Base-by-base conservation (phyloP, 2,797 vertebrate species). In the Melopsittacus undulatus region DNA sequence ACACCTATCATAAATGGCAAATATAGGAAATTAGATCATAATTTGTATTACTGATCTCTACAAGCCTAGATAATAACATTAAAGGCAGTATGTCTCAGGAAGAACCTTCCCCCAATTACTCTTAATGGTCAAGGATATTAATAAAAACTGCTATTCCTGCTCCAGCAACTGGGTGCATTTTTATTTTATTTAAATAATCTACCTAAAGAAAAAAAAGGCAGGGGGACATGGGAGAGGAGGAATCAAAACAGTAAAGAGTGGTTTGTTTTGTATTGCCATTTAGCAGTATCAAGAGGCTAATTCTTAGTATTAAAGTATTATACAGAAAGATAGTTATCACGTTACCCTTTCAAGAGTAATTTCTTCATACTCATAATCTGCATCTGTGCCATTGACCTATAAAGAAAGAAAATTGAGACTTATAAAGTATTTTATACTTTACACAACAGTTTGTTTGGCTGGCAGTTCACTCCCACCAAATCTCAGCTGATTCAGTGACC, bases 321-420 rank as follows among this genome's bases (percentile, higher is more conserved):
- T 17, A 73, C 6, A 91, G 17, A 69, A 42, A 20, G 30, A 83
- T 32, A 85, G 75, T 78, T 48, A 79, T 63, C 26, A 72, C 7
- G 64, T 98, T 96, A 99, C 99, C 98, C 99, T 97, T 98, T 99
- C 99, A 96, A 99, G 98, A 34, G 99, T 99, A 97, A 99, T 99
- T 98, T 99, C 99, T 97, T 99, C 99, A 96, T 99, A 99, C 95
- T 99, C 99, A 21, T 98, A 99, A 89, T 99, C 99, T 5, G 98
- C 98, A 97, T 99, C 99, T 0, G 99, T 99, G 94, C 99, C 99
- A 90, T 99, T 99, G 88, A 99, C 99, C 99, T 99, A 96, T 14
- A 92, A 77, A 89, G 79, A 94, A 88, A 79, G 52, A 87, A 27
- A 66, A 79, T 19, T 26, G 49, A 85, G 72, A 80, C 19, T 88